A percentile compares a stretch with the other conserved stretches of the same genome.
phyloP scores from a whole-genome alignment of 2,888 invertebrate genomes.

The Hyalella azteca region DNA sequence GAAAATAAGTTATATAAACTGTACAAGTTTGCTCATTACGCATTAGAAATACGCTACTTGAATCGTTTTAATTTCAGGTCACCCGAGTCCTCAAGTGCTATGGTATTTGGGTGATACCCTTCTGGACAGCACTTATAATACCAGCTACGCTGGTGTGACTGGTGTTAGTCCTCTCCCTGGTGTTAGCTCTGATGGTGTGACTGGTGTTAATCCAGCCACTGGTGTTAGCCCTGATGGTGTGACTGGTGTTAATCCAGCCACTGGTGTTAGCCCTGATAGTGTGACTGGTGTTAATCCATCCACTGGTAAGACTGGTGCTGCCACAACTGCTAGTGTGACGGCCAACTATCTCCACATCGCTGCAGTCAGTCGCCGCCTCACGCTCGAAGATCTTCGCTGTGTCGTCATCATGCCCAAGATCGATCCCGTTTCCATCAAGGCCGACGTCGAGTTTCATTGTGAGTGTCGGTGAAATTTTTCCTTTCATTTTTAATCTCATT shows the following conservation, averaged over 20 bases:
- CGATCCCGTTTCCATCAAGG: not conserved
- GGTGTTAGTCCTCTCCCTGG: too few species aligned
- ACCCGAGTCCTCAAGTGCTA: not conserved
- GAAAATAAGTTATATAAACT: too few species aligned
- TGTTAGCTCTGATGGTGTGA: too few species aligned
- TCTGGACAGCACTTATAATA: not conserved
- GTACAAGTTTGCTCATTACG: too few species aligned
- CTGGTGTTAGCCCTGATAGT: too few species aligned
- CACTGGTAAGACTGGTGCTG: too few species aligned
- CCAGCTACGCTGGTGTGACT: not conserved
- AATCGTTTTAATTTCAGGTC: not conserved
- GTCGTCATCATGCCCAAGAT: not conserved
- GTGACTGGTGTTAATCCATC: too few species aligned
- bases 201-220: too few species aligned
- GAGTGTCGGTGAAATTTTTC: not conserved
- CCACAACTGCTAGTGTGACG: not conserved
- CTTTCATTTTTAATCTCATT: not conserved
- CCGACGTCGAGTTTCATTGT: constrained; percentile 2
- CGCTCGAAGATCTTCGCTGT: not conserved
- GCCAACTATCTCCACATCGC: not conserved
- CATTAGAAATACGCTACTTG: too few species aligned
- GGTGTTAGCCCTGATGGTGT: too few species aligned
- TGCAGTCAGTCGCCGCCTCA: not conserved
- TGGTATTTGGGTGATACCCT: constrained; percentile 10
- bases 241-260: too few species aligned